Conservation (phyloP, 2,113 vertebrate genomes). For the Ia io region DNA sequence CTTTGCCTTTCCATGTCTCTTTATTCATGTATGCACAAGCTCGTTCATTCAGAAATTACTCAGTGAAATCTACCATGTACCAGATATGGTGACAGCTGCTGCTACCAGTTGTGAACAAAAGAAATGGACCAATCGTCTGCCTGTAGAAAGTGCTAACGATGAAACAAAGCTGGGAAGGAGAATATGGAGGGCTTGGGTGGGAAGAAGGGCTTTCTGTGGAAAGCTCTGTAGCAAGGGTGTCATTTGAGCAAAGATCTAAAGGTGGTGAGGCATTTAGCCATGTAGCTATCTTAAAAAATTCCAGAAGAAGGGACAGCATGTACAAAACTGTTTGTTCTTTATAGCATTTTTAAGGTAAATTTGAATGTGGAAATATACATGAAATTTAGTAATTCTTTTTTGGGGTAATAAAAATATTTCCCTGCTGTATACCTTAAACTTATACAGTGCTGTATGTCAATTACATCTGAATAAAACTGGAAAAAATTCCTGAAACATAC, state of each 20-base stretch:
- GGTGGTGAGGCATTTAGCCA: neutral
- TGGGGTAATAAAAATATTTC: neutral
- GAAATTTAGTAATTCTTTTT: neutral
- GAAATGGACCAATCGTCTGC: neutral
- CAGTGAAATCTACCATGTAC: neutral
- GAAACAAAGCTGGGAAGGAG: neutral
- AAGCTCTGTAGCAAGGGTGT: rapidly evolving
- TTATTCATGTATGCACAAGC: neutral
- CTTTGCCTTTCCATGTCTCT: neutral
- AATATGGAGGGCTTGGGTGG: rapidly evolving
- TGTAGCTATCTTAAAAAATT: neutral
- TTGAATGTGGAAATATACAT: neutral
- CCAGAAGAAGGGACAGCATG: neutral
- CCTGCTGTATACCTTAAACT: neutral
- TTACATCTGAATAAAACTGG: neutral
- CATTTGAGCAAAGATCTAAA: neutral
- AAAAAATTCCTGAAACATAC: neutral
- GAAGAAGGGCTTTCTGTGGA: neutral
- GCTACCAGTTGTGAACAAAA: neutral
- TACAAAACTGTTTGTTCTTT: neutral
- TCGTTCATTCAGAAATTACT: neutral
- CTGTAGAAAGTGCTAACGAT: neutral
- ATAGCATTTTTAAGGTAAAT: neutral
- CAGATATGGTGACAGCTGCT: neutral
- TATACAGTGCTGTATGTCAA: neutral